phyloP scores from a whole-genome alignment of 2,888 invertebrate genomes.

The Hymenopus coronatus region DNA sequence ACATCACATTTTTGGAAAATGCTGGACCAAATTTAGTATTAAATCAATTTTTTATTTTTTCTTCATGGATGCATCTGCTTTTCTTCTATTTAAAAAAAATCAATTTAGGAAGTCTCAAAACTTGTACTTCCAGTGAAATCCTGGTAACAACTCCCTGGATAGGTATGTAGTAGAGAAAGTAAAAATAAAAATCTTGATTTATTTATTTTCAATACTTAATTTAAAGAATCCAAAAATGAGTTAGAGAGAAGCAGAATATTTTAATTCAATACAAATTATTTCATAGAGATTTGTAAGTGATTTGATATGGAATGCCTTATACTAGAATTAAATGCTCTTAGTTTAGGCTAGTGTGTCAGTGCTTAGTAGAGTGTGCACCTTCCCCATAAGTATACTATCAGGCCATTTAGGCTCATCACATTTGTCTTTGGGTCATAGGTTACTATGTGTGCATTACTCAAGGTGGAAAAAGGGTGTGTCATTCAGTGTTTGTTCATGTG shows the following conservation, averaged over 20 bases:
- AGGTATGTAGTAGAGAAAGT: no score
- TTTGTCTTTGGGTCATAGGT: not conserved
- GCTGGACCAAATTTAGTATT: no score
- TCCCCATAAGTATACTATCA: not conserved
- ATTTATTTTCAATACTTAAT: not conserved
- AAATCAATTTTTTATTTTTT: no score
- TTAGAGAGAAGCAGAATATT: not conserved
- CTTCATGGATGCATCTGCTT: no score
- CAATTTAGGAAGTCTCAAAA: no score
- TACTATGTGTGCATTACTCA: not conserved
- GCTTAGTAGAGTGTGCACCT: not conserved
- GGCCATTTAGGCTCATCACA: not conserved
- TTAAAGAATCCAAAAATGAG: not conserved
- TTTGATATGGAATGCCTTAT: not conserved
- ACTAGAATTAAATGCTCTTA: not conserved
- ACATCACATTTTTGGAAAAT: no score
- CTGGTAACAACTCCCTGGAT: no score
- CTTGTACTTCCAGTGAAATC: no score
- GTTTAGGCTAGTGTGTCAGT: not conserved
- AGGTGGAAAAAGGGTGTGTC: not conserved
- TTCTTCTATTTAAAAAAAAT: no score
- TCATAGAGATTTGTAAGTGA: not conserved
- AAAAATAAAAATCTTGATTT: no score
- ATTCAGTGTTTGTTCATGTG: not conserved
- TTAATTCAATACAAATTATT: not conserved